Conservation (phyloP, 2,888 invertebrate species). For the Conistra vaccinii region DNA sequence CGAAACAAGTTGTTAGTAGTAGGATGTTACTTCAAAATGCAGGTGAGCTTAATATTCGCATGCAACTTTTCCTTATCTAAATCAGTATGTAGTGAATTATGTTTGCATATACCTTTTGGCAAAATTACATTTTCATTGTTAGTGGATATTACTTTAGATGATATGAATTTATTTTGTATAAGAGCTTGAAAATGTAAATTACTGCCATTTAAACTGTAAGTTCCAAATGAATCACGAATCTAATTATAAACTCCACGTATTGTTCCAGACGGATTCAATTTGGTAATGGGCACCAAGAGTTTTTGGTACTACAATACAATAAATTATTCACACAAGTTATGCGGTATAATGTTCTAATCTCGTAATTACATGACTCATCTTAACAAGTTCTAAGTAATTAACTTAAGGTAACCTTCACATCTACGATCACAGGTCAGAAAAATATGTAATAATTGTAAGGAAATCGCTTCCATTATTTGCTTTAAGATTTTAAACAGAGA, state of each 20-base stretch:
- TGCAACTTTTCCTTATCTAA: neutral
- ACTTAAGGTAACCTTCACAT: conserved; percentile 48
- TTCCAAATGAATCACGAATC: conserved; percentile 14
- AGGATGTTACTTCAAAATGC: conserved; percentile 14
- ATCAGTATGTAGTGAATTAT: neutral
- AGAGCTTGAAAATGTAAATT: neutral
- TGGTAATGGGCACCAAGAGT: conserved; percentile 20
- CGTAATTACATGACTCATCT: conserved; percentile 47
- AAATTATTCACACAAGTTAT: conserved; percentile 45
- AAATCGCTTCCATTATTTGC: conserved; percentile 3
- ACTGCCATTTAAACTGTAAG: neutral
- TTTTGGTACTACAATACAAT: conserved; percentile 41
- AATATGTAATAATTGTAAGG: neutral
- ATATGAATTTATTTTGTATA: neutral
- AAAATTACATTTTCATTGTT: neutral
- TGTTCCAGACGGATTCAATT: conserved; percentile 30
- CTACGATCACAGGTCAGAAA: conserved; percentile 9
- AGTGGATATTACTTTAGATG: neutral
- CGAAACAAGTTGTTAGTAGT: conserved; percentile 27
- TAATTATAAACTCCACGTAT: conserved; percentile 12
- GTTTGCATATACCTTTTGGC: neutral
- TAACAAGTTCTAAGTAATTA: conserved; percentile 33
- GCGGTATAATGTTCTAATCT: conserved; percentile 24
- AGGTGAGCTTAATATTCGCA: conserved; percentile 8
- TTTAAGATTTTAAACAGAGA: neutral